Conservation (phyloP, 2,888 invertebrate genomes). For the Drepanosiphum platanoidis region DNA sequence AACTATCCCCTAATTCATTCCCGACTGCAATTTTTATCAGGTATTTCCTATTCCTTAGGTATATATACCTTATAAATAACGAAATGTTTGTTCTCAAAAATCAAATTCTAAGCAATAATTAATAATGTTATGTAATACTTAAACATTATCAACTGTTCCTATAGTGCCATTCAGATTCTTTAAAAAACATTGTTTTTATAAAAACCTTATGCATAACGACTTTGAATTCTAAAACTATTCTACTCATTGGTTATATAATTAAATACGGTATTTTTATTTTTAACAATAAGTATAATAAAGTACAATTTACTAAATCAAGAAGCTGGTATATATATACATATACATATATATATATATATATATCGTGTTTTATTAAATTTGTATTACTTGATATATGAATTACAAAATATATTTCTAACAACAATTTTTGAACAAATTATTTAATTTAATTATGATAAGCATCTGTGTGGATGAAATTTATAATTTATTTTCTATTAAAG, state of each 20-base stretch:
- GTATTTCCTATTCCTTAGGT: conserved; percentile 30
- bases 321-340: background rate
- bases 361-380: background rate
- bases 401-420: background rate
- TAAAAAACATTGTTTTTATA: background rate
- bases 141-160: conserved; percentile 11
- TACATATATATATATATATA: too few relatives aligned
- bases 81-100: background rate
- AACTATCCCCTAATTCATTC: background rate
- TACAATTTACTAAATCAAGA: background rate
- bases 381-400: background rate
- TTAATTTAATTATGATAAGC: background rate
- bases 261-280: background rate
- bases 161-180: background rate
- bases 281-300: background rate
- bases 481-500: conserved; percentile 2
- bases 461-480: background rate
- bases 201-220: background rate
- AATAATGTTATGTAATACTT: conserved; percentile 9
- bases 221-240: background rate
- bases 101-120: conserved; percentile 13
- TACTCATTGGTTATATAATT: background rate
- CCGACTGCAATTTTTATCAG: background rate
- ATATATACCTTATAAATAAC: conserved; percentile 1
- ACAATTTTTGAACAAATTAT: background rate